Percentiles rank a stretch among this genome's conserved stretches.
phyloP scores from a whole-genome alignment of 2,888 invertebrate genomes.

The Hirtodrosophila trivittata region DNA sequence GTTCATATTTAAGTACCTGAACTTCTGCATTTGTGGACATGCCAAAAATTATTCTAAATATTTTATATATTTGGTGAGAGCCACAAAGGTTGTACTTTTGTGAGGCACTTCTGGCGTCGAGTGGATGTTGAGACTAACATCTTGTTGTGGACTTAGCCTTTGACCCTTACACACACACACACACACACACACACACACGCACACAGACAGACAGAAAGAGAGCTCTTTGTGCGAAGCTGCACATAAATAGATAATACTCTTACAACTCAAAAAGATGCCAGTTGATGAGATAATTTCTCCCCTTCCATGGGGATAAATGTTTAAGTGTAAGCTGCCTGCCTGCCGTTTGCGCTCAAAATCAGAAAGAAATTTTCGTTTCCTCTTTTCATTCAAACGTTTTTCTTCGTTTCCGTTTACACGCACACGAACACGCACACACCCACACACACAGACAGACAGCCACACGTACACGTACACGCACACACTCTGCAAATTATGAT shows the following conservation, averaged over 20 bases:
- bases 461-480: constrained; percentile 27
- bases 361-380: constrained; percentile 72
- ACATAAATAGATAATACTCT: constrained; percentile 24
- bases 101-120: constrained; percentile 51
- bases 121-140: constrained; percentile 55
- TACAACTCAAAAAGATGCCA: constrained; percentile 62
- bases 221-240: constrained; percentile 23
- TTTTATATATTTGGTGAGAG: constrained; percentile 51
- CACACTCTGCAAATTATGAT: constrained; percentile 74
- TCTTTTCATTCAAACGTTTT: constrained; percentile 57
- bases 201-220: constrained; percentile 14
- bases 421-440: constrained; percentile 36
- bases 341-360: constrained; percentile 44
- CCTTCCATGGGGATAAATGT: constrained; percentile 76
- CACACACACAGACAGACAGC: constrained; percentile 9
- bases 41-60: constrained; percentile 10
- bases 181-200: constrained; percentile 25
- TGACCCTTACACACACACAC: constrained; percentile 54
- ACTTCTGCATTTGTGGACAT: constrained; percentile 6
- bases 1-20: neutral
- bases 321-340: constrained; percentile 67
- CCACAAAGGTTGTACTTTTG: constrained; percentile 47
- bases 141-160: constrained; percentile 66
- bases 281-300: constrained; percentile 73
- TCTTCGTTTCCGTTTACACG: constrained; percentile 67